phyloP scores from a whole-genome alignment of 35 echinoderm and acorn worm species.

The Holothuria glaberrima region DNA sequence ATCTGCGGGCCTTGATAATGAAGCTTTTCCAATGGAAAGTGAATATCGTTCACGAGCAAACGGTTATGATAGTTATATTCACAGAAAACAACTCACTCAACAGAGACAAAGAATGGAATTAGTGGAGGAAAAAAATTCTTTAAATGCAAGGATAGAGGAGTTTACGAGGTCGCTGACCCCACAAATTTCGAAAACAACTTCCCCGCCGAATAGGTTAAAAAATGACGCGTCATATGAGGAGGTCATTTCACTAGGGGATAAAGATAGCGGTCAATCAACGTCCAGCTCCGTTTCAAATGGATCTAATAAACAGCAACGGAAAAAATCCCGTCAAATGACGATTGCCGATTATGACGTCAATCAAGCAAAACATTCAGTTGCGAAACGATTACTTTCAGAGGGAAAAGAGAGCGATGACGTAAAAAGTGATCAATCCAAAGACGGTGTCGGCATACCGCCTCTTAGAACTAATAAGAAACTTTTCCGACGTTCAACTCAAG shows the following conservation, averaged over 20 bases:
- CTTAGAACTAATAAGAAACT: not conserved
- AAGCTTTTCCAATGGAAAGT: conserved; percentile 7
- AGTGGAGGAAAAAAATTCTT: conserved; percentile 16
- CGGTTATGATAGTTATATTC: conserved; percentile 9
- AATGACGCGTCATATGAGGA: not conserved
- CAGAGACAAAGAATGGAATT: conserved; percentile 45
- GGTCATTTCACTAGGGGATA: not conserved
- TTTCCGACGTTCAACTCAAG: conserved; percentile 53
- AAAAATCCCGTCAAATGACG: conserved; percentile 36
- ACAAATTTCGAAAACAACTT: not conserved
- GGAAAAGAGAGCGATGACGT: not conserved
- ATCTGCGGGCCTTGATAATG: not conserved
- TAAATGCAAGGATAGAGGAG: conserved; percentile 55
- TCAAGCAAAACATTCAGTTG: conserved; percentile 51
- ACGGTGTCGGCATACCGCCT: no score
- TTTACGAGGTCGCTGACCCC: conserved; percentile 60
- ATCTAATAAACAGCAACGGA: not conserved
- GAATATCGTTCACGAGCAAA: conserved; percentile 24
- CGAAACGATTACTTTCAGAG: conserved; percentile 41
- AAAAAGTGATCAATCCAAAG: not conserved
- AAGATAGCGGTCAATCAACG: not conserved
- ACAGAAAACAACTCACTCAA: conserved; percentile 17
- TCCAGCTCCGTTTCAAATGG: not conserved
- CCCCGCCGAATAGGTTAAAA: not conserved
- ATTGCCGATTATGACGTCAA: conserved; percentile 61